These are phyloP conservation scores for Drosophila kokeensis DNA, from an alignment of 2,888 invertebrate genomes.

Conservation along the genomic window DNA sequence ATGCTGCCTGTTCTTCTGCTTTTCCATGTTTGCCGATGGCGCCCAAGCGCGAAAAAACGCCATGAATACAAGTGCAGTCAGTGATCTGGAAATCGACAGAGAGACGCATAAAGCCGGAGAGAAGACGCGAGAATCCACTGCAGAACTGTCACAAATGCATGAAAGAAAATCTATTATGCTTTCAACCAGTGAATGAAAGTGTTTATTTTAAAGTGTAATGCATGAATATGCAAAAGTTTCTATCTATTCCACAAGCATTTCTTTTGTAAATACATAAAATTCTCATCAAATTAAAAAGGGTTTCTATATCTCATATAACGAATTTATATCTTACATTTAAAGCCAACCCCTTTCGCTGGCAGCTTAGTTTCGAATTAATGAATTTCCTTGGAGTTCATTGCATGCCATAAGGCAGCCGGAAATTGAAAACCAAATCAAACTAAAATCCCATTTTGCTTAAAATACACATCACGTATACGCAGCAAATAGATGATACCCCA, in stretches of 20 bases:
- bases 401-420: constrained; percentile 58
- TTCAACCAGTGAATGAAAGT: not conserved
- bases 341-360: constrained; percentile 18
- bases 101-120: constrained; percentile 24
- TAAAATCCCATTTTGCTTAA: constrained; percentile 53
- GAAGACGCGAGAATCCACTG: constrained; percentile 5
- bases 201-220: not conserved
- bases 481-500: constrained; percentile 30
- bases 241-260: not conserved
- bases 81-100: constrained; percentile 59
- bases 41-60: constrained; percentile 40
- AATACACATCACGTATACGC: constrained; percentile 76
- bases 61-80: constrained; percentile 43
- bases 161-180: not conserved
- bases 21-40: constrained; percentile 8
- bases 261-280: not conserved
- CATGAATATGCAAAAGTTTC: not conserved
- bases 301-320: not conserved
- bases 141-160: constrained; percentile 1
- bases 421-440: constrained; percentile 74
- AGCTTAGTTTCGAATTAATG: constrained; percentile 58
- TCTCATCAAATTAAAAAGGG: not conserved
- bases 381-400: constrained; percentile 46
- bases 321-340: not conserved
- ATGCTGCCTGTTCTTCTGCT: not conserved